These are phyloP conservation scores for Amphilophus citrinellus DNA, from an alignment of 2,113 vertebrate genomes.

Conservation along the genomic window DNA sequence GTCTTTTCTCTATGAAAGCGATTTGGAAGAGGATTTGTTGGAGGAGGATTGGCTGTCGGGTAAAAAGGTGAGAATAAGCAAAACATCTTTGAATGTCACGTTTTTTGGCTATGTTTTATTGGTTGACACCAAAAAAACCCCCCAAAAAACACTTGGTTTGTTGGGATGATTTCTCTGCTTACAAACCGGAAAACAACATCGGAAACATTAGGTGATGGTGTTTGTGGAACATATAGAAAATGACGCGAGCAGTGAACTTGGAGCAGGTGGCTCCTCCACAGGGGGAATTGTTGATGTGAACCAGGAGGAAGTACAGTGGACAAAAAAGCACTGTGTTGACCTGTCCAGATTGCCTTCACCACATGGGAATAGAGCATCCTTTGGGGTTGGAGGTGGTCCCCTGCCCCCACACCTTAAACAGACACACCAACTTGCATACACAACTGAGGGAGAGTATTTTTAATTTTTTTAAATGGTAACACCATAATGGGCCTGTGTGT, in stretches of 20 bases:
- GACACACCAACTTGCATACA: neutral
- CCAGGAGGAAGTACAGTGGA: constrained; percentile 73
- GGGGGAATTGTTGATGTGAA: constrained; percentile 72
- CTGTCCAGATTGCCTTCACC: constrained; percentile 78
- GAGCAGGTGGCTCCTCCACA: constrained; percentile 74
- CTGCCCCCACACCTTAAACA: constrained; percentile 49
- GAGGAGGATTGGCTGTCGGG: constrained; percentile 91
- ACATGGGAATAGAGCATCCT: constrained; percentile 76
- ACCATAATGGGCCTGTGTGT: neutral
- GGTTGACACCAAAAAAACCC: neutral
- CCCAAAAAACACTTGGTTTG: neutral
- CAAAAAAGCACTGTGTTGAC: constrained; percentile 69
- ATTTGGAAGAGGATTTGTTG: constrained; percentile 95
- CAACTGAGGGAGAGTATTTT: neutral
- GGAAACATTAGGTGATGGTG: constrained; percentile 7
- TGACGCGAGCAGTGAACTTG: constrained; percentile 43
- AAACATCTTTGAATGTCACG: neutral
- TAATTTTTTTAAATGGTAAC: neutral
- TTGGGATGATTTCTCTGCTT: constrained; percentile 10
- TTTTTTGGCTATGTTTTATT: constrained; percentile 11
- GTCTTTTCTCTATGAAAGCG: constrained; percentile 79
- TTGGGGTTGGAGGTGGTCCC: constrained; percentile 59
- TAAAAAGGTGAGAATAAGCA: constrained; percentile 90
- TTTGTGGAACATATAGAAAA: constrained; percentile 42
- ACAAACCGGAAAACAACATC: constrained; percentile 24